A percentile compares a stretch with the other conserved stretches of the same genome.
phyloP scores from a whole-genome alignment of 2,797 vertebrate genomes.

The Phataginus tetradactyla region DNA sequence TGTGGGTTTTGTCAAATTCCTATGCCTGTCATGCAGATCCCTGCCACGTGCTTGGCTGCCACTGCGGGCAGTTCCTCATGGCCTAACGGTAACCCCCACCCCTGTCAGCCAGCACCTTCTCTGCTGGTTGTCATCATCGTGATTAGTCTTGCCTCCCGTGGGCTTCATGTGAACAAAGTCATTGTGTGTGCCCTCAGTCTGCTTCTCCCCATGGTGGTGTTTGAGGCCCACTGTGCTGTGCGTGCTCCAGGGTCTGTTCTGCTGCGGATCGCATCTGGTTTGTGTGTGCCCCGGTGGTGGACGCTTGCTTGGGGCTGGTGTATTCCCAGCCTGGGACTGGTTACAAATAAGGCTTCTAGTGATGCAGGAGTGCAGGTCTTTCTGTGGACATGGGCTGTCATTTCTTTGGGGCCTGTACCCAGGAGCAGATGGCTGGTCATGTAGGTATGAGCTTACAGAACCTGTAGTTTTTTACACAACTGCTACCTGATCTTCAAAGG shows the following conservation, averaged over 20 bases:
- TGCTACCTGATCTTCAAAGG: background rate
- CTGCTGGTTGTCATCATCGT: background rate
- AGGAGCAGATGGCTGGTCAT: background rate
- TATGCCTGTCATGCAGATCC: too few relatives aligned
- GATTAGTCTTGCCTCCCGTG: background rate
- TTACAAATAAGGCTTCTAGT: background rate
- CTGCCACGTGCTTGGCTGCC: accelerated
- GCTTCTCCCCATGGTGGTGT: accelerated
- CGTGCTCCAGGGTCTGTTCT: too few relatives aligned
- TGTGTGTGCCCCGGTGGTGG: accelerated
- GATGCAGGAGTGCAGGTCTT: background rate
- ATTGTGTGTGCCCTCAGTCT: accelerated
- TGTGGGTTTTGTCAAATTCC: background rate
- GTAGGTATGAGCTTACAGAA: too few relatives aligned
- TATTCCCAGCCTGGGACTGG: background rate
- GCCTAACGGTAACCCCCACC: background rate
- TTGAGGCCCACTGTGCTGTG: accelerated
- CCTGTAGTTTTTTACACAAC: background rate
- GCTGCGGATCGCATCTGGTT: too few relatives aligned
- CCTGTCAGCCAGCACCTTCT: accelerated
- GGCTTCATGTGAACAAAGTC: background rate
- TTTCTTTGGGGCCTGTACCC: background rate
- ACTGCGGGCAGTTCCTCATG: accelerated
- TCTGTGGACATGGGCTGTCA: background rate
- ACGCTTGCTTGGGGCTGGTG: background rate